Evolutionary conservation across 1,140 invertebrate genomes (phyloP).

Genomic region (Hesperophylax magnus): DNA sequence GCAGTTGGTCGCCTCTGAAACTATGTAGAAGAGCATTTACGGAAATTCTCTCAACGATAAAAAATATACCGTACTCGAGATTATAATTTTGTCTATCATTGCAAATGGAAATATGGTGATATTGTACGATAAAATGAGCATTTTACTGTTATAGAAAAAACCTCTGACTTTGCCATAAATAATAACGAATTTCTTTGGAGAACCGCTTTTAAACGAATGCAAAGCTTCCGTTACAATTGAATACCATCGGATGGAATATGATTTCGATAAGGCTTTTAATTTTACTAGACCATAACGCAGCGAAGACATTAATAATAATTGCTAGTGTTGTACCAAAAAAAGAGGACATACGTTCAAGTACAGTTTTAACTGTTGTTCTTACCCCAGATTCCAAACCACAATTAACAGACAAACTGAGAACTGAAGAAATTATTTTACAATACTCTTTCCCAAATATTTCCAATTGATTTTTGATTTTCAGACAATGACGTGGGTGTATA

Average conservation of each 20-base stretch:
- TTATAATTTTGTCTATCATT: slow-evolving; percentile 37
- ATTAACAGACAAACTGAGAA: neutral
- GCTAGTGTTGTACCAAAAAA: neutral
- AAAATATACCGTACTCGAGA: slow-evolving; percentile 27
- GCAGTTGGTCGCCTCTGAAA: neutral
- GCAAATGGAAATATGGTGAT: slow-evolving; percentile 32
- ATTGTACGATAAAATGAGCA: neutral
- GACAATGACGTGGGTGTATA: too few species aligned
- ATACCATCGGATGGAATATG: slow-evolving; percentile 10
- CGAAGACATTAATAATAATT: slow-evolving; percentile 21
- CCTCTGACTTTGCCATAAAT: neutral
- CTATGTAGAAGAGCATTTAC: neutral
- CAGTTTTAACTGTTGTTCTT: slow-evolving; percentile 8
- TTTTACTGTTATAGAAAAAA: slow-evolving; percentile 23
- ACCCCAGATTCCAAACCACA: neutral
- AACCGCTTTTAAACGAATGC: neutral
- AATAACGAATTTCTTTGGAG: slow-evolving; percentile 12
- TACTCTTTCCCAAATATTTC: too few species aligned
- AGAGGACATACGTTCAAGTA: neutral
- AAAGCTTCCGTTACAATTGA: neutral
- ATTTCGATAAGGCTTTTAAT: slow-evolving; percentile 20
- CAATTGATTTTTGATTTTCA: too few species aligned
- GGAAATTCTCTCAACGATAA: slow-evolving; percentile 14
- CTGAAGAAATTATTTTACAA: too few species aligned
- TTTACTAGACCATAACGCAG: slow-evolving; percentile 11